Base-by-base conservation (phyloP, 2,888 invertebrate species). In the Noctua comes region DNA sequence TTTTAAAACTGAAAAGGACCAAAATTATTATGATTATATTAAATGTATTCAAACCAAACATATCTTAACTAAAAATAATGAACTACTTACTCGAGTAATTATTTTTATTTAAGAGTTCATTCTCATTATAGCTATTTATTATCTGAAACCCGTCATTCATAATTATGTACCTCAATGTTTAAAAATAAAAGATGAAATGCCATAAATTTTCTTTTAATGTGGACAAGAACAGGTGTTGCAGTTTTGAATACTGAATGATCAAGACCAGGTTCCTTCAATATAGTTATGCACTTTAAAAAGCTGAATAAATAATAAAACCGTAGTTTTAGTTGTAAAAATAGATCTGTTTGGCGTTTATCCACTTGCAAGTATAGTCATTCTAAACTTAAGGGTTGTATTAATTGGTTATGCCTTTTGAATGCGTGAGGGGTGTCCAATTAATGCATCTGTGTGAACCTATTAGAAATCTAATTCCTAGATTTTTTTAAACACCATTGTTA, bases 41-140 rank as follows among this genome's bases (percentile, higher is more conserved):
- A 76, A 84, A 87, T 88, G 90, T 91, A 89, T 88, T 86, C 84
- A 87, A 88, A 80, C 78, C 85, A 91, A 86, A 89, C 91, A 91
- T 89, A 86, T 85, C 85, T 87, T 85, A 85, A 84, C 80, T 88
- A 85, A 85, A 91, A 87, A 85, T 86, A 84, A 85, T 88, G 77
- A 59, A 79, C 77, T 82, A 83, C 73, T 62, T 64, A 68, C 7
- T 81, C 51, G 76, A 82, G 84, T 80, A 86, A 83, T 84, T 87
- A 86, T 84, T 89, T 84, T 79, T 87, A 88, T 82, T 84, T 86
- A 79, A 88, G 82, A 82, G 68, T 74, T 65, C 43, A 27, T 43
- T 68, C 54, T 77, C 62, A 51, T 27, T 6, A 43, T 3, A 51
- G 16, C 36, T 62, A 36, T 65, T 31, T 40, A 48, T 27, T 21